Evolutionary conservation across 2,113 vertebrate species (phyloP), one percentile per base, ranked within the genome.

Genomic region (Chitala chitala): DNA sequence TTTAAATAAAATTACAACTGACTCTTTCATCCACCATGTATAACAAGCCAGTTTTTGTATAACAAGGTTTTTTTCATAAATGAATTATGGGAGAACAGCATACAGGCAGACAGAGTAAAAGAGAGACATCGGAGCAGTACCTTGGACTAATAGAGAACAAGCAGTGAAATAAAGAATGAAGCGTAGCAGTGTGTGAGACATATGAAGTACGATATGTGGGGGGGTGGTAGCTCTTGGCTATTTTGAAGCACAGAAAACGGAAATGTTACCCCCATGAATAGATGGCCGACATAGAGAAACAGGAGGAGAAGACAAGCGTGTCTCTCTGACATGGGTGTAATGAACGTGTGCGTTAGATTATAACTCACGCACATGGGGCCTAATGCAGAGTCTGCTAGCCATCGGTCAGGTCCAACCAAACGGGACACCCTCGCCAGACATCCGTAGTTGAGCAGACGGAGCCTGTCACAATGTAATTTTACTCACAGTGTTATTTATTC

Each of bases 401-500:
- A 42, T 56, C 40, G 29, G 24, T 48, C 69, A 38, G 51, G 65
- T 51, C 73, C 42, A 48, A 22, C n/a, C 17, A 58, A 64, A 55
- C 42, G 38, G 74, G 78, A 63, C 61, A 48, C 69, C 44, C 40
- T 68, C 59, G 38, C 13, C 66, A 56, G 55, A 75, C 46, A 56
- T 53, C 71, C 70, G 29, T 10, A 59, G 40, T 29, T 33, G 12
- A 38, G 51, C 70, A 58, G 46, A 63, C 8, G 0, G 1, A n/a
- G 33, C 50, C 48, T 73, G 71, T 56, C 59, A 22, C 48, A 4
- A 76, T 54, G 26, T 44, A 65, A 59, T 75, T 12, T 3, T 78
- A 71, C 73, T 72, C 71, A 64, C 55, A 13, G 68, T 69, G 51
- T 72, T 75, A 73, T 81, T 78, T 73, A 69, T 73, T 15, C 73